Conservation (phyloP, 2,888 invertebrate genomes). For the Dioctria linearis region DNA sequence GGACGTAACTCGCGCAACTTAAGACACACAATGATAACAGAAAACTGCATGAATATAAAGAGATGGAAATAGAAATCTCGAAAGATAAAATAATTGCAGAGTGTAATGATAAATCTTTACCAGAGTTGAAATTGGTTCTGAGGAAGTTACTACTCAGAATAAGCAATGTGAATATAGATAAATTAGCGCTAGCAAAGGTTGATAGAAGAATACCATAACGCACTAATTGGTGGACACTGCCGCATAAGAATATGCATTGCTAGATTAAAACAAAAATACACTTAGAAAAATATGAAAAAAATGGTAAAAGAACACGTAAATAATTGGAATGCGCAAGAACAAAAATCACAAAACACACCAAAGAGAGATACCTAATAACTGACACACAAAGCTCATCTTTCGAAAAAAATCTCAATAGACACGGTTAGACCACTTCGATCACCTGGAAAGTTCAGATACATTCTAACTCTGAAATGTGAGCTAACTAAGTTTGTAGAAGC, state of each 20-base stretch:
- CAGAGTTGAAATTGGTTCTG: no score
- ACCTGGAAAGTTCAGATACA: conserved; percentile 44
- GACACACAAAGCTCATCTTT: conserved; percentile 54
- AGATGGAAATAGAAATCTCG: no score
- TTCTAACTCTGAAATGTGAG: conserved; percentile 52
- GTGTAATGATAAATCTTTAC: no score
- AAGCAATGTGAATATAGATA: conserved; percentile 5
- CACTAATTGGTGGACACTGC: conserved; percentile 47
- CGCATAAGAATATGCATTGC: conserved; percentile 50
- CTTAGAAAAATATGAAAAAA: conserved; percentile 51
- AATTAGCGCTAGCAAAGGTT: conserved; percentile 21
- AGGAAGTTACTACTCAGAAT: conserved; percentile 19
- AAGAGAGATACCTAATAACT: no score
- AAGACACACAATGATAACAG: no score
- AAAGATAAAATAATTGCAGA: no score
- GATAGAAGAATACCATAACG: conserved; percentile 39
- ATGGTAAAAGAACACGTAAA: conserved; percentile 5
- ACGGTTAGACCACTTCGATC: conserved; percentile 51
- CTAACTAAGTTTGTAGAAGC: conserved; percentile 55
- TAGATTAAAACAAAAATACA: conserved; percentile 52
- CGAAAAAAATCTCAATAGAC: conserved; percentile 52
- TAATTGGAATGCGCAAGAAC: neutral
- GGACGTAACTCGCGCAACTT: no score
- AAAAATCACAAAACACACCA: no score
- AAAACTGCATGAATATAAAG: no score